Evolutionary conservation across 1,140 invertebrate genomes (phyloP), one percentile per base, ranked within the genome.

Genomic region (Drosophila rhopaloa): DNA sequence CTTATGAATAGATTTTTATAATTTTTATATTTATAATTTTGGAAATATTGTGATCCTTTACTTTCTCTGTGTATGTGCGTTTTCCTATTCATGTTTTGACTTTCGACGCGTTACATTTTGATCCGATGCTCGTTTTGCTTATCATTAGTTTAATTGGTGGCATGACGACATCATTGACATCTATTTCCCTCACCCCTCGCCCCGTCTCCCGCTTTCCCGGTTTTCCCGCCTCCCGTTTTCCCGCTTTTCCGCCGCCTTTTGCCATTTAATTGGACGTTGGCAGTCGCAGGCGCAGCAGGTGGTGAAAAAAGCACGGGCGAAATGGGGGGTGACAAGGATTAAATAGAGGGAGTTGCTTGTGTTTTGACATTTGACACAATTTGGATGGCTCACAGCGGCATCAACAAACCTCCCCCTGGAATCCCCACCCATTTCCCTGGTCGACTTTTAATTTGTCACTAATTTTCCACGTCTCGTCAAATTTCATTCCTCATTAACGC

Each of bases 101-200:
- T 90, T 79, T 79, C 72, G 76, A 60, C 68, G 68, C 61, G 40
- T 24, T 66, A 43, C 65, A 44, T n/a, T 32, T 32, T 43, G 50
- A 68, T 57, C 27, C 50, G 51, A 46, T 71, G 51, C 65, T 71
- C 67, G 67, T 57, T 79, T 79, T 79, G 77, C 77, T 79, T 89
- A 89, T 89, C 84, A 89, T 89, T 89, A 89, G 84, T 90, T 89
- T 89, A 89, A 89, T 89, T 89, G 84, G 84, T 89, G 85, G 80
- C 84, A 90, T 89, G 84, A 89, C 76, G 83, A 86, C 71, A 83
- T 74, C 75, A 59, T 62, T 47, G 46, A 53, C 65, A 48, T 48
- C 46, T 44, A 46, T 55, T 59, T 46, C 40, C 46, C 10, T 5
- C 44, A 14, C 19, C 60, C 10, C 27, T 2, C 9, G 4, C 24